Percentiles rank a stretch among this genome's conserved stretches.
phyloP scores from a whole-genome alignment of 2,888 invertebrate genomes.

The Oxycera nigricornis region DNA sequence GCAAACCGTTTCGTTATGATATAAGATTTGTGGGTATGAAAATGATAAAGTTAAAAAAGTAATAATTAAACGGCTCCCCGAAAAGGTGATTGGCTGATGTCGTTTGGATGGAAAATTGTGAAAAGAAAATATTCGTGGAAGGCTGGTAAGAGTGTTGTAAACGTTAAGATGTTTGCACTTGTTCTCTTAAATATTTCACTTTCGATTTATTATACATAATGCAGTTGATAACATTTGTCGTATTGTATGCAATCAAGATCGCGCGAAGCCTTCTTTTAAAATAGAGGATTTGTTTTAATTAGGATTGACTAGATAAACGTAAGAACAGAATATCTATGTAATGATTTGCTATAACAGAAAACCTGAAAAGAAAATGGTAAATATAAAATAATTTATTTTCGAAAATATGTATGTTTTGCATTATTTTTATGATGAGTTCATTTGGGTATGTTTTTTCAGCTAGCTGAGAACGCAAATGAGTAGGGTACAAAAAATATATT shows the following conservation, averaged over 20 bases:
- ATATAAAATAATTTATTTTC: constrained; percentile 21
- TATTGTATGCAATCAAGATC: neutral
- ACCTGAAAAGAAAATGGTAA: neutral
- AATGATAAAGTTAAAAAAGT: no score
- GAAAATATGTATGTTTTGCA: no score
- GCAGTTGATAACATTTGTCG: neutral
- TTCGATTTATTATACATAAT: neutral
- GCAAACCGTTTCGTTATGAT: neutral
- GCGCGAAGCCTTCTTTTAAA: neutral
- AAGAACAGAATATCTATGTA: neutral
- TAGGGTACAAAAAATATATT: no score
- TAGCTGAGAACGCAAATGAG: no score
- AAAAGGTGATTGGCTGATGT: no score
- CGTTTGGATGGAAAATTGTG: neutral
- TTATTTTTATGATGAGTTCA: no score
- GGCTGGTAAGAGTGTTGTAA: no score
- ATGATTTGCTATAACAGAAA: neutral
- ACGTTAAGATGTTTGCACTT: neutral
- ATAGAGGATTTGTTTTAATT: constrained; percentile 4
- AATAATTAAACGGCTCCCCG: no score
- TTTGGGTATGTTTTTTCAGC: no score
- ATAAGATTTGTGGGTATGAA: neutral
- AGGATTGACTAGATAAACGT: neutral
- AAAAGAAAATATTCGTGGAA: neutral
- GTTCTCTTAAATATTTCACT: neutral